Evolutionary conservation across 2,797 vertebrate genomes (phyloP).

Genomic region (Sebastes itinus): DNA sequence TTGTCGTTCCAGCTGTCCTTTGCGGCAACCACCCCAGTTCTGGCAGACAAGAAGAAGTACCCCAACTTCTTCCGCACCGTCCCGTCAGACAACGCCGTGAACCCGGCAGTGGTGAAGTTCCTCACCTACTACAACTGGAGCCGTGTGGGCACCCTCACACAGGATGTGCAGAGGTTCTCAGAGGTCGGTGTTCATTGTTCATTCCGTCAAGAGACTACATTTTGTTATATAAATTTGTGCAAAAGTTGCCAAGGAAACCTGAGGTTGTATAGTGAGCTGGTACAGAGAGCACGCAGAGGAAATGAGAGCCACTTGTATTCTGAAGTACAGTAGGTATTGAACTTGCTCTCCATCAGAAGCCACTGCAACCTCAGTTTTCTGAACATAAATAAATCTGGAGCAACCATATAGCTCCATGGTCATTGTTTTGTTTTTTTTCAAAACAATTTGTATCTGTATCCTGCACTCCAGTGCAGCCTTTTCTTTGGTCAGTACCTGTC

Average conservation of each 20-base stretch:
- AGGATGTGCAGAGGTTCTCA: constrained; percentile 98
- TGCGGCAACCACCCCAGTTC: constrained; percentile 95
- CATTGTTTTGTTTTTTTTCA: neutral
- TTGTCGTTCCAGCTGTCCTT: constrained; percentile 90
- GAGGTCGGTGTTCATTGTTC: constrained; percentile 84
- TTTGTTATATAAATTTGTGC: neutral
- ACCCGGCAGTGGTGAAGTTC: constrained; percentile 96
- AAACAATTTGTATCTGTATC: neutral
- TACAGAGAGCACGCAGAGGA: neutral
- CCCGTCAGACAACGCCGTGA: constrained; percentile 98
- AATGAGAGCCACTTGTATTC: neutral
- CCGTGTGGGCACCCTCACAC: constrained; percentile 96
- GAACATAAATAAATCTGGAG: neutral
- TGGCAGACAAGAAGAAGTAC: constrained; percentile 99
- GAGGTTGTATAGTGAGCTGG: neutral
- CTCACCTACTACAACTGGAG: constrained; percentile 95
- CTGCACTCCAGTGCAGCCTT: neutral
- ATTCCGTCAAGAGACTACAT: neutral
- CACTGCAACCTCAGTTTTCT: neutral
- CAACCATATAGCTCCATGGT: accelerated
- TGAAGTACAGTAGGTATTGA: neutral
- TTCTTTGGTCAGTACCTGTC: neutral
- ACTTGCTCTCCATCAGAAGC: neutral
- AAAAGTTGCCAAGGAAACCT: neutral
- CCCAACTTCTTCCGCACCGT: constrained; percentile 99